phyloP scores from a whole-genome alignment of 2,888 invertebrate genomes.

The Sminthurides aquaticus region DNA sequence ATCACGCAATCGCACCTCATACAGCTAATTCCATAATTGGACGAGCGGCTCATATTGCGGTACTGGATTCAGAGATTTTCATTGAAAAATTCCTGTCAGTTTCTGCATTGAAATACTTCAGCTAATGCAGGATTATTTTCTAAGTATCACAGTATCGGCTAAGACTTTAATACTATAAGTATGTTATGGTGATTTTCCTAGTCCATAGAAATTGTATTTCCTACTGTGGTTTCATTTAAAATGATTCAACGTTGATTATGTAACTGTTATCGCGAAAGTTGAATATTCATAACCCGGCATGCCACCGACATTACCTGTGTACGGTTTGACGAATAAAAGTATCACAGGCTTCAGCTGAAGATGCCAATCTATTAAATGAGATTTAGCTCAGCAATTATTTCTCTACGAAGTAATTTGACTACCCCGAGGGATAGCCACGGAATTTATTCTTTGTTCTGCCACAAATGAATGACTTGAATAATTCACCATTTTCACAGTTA shows the following conservation, averaged over 20 bases:
- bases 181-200: too few species aligned
- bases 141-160: conserved; percentile 1
- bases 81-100: conserved; percentile 95
- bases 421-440: conserved; percentile 19
- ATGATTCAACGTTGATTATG: too few species aligned
- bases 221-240: too few species aligned
- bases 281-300: too few species aligned
- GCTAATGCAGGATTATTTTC: conserved; percentile 50
- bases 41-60: conserved; percentile 93
- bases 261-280: too few species aligned
- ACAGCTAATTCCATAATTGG: conserved; percentile 92
- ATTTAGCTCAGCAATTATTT: too few species aligned
- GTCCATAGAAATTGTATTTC: too few species aligned
- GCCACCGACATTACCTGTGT: too few species aligned
- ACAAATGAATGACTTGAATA: neutral
- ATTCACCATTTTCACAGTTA: neutral
- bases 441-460: conserved; percentile 15
- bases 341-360: too few species aligned
- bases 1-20: conserved; percentile 77
- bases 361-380: too few species aligned
- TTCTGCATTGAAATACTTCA: conserved; percentile 89
- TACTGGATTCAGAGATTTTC: conserved; percentile 93
- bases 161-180: conserved; percentile 4
- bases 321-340: too few species aligned
- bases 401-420: conserved; percentile 10